These are phyloP conservation scores for Zaprionus ornatus DNA, from an alignment of 1,140 invertebrate species.

Conservation along the genomic window DNA sequence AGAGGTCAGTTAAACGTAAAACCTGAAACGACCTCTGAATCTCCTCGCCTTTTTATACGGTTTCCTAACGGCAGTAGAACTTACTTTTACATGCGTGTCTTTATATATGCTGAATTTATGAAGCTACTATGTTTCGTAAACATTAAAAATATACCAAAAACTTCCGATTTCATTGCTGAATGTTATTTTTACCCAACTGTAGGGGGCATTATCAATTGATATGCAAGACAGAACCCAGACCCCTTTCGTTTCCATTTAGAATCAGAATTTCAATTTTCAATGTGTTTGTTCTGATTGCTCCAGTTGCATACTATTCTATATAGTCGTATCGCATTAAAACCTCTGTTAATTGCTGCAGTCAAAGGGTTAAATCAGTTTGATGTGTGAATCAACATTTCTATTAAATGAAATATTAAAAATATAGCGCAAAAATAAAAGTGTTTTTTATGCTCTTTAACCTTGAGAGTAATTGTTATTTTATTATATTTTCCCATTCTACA, in stretches of 20 bases:
- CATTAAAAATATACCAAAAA: background rate
- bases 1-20: background rate
- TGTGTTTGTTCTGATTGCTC: background rate
- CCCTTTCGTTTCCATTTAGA: background rate
- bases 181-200: conserved; percentile 1
- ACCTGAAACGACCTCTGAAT: conserved; percentile 3
- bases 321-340: background rate
- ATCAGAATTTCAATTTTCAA: background rate
- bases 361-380: background rate
- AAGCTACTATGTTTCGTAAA: background rate
- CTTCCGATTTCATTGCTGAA: background rate
- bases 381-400: background rate
- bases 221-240: background rate
- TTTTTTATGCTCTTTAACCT: background rate
- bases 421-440: background rate
- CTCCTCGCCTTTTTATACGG: background rate
- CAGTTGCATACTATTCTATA: background rate
- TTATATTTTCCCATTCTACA: background rate
- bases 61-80: background rate
- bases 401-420: background rate
- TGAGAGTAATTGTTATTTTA: background rate
- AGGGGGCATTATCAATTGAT: background rate
- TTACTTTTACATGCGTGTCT: background rate
- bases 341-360: background rate
- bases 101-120: background rate